A percentile compares a stretch with the other conserved stretches of the same genome.
Evolutionary conservation across 2,888 invertebrate species (phyloP).

Genomic region (Lucinisca nassula): DNA sequence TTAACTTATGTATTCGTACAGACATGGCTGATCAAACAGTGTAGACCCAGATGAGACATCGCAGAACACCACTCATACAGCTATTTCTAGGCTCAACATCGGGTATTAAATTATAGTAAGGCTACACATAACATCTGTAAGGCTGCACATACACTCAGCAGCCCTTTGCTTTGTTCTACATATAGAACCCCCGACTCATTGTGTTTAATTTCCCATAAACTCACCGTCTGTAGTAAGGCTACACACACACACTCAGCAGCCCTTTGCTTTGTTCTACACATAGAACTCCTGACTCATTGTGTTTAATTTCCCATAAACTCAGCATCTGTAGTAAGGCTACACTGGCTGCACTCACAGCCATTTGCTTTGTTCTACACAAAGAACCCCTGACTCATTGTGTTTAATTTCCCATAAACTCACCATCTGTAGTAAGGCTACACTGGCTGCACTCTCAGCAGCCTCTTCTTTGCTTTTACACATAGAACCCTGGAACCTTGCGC

Average conservation of each 20-base stretch:
- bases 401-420: conserved; percentile 80
- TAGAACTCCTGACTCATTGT: no score
- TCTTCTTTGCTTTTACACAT: conserved; percentile 88
- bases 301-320: no score
- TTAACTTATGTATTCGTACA: no score
- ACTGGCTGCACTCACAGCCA: conserved; percentile 85
- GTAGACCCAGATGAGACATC: no score
- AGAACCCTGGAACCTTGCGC: conserved; percentile 89
- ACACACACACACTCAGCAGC: conserved; percentile 85
- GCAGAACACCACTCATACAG: no score
- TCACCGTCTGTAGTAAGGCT: conserved; percentile 83
- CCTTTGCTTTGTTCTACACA: conserved; percentile 89
- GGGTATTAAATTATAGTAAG: no score
- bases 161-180: conserved; percentile 89
- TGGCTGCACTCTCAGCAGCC: conserved; percentile 87
- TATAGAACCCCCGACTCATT: no score
- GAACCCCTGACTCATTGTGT: no score
- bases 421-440: conserved; percentile 82
- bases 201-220: no score
- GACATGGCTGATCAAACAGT: no score
- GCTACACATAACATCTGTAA: no score
- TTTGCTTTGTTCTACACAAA: conserved; percentile 88
- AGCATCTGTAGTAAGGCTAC: conserved; percentile 84
- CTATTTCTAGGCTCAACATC: no score
- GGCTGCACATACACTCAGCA: conserved; percentile 84